phyloP scores from a whole-genome alignment of 2,797 vertebrate species.

The Coccyzus lansbergi region DNA sequence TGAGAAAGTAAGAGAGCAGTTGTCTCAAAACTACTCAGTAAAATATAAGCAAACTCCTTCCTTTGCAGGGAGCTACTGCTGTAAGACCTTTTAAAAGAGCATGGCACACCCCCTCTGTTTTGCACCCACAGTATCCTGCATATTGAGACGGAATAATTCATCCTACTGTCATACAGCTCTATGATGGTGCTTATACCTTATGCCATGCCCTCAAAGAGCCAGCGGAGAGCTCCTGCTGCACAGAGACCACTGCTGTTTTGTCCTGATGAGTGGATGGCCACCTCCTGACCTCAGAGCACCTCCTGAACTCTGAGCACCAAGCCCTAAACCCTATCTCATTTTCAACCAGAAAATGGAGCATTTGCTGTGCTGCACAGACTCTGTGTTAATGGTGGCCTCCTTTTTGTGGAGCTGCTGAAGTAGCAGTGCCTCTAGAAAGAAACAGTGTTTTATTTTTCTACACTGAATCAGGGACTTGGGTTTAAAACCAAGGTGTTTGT shows the following conservation, averaged over 20 bases:
- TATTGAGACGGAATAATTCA: neutral
- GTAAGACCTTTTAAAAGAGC: neutral
- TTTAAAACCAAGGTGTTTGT: neutral
- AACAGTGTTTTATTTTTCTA: neutral
- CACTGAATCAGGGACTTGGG: neutral
- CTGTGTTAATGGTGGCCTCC: accelerated
- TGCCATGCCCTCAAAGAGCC: neutral
- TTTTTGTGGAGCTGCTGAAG: neutral
- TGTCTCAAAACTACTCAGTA: neutral
- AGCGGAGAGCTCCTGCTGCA: neutral
- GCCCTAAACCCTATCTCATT: neutral
- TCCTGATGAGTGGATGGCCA: neutral
- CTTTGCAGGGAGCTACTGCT: neutral
- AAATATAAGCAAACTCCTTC: neutral
- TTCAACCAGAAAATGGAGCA: neutral
- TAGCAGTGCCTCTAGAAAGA: neutral
- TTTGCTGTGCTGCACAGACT: neutral
- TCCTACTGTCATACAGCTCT: neutral
- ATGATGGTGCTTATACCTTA: neutral
- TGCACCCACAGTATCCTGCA: neutral
- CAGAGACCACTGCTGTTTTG: neutral
- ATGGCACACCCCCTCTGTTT: accelerated
- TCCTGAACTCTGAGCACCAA: neutral
- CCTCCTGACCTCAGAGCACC: neutral
- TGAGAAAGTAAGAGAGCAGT: neutral